Conservation (phyloP, 1,140 invertebrate species). For the Heliconius hewitsoni region DNA sequence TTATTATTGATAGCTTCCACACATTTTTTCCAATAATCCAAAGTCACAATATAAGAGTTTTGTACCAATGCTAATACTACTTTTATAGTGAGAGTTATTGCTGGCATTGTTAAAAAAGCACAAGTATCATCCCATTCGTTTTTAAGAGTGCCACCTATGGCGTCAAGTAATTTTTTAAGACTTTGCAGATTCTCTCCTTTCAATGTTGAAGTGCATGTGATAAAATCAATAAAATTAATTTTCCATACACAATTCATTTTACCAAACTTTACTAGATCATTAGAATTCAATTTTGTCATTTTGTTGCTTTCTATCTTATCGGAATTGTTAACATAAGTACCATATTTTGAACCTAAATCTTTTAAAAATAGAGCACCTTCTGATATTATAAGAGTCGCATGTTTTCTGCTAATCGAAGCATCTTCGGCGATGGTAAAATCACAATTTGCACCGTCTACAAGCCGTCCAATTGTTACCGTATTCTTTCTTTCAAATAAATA, state of each 20-base stretch:
- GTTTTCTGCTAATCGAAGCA: slow-evolving; percentile 82
- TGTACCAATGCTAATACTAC: slow-evolving; percentile 85
- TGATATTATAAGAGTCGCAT: slow-evolving; percentile 68
- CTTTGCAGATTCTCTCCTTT: slow-evolving; percentile 62
- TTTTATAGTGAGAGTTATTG: slow-evolving; percentile 86
- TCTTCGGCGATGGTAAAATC: slow-evolving; percentile 78
- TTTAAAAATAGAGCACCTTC: slow-evolving; percentile 58
- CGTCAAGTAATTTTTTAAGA: slow-evolving; percentile 59
- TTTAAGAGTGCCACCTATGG: slow-evolving; percentile 73
- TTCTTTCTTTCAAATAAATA: slow-evolving; percentile 55
- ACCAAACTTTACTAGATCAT: slow-evolving; percentile 81
- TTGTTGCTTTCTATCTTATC: slow-evolving; percentile 58
- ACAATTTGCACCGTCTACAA: slow-evolving; percentile 55
- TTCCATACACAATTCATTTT: slow-evolving; percentile 78
- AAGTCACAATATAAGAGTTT: slow-evolving; percentile 83
- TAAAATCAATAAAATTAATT: slow-evolving; percentile 61
- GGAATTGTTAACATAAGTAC: slow-evolving; percentile 78
- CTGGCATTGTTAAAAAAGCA: slow-evolving; percentile 85
- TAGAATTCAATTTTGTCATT: slow-evolving; percentile 61
- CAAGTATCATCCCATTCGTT: slow-evolving; percentile 80
- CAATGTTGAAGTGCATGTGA: slow-evolving; percentile 78
- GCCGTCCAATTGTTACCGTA: slow-evolving; percentile 58
- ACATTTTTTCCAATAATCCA: slow-evolving; percentile 83
- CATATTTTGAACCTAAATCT: slow-evolving; percentile 82
- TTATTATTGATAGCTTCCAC: slow-evolving; percentile 72